Conservation (phyloP, 2,797 vertebrate species). For the Sciurus vulgaris region DNA sequence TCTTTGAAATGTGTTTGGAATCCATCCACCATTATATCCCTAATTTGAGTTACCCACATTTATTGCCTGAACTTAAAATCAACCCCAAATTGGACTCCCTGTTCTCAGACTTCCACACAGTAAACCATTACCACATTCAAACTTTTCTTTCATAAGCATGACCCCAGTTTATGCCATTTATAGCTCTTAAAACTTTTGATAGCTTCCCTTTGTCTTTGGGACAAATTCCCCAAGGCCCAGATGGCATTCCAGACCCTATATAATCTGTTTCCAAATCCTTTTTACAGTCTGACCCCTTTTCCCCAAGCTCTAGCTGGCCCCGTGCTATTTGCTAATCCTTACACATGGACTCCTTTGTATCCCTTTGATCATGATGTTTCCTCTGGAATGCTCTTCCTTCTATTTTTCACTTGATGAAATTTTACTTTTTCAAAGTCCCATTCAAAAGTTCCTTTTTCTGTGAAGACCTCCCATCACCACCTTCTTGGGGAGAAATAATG, state of each 20-base stretch:
- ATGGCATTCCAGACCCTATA: background rate
- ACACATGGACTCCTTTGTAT: background rate
- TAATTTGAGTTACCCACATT: constrained; percentile 25
- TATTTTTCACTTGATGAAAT: constrained; percentile 1
- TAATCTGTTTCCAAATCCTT: background rate
- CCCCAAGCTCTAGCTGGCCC: background rate
- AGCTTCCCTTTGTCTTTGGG: background rate
- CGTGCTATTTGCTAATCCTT: background rate
- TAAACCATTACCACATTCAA: constrained; percentile 20
- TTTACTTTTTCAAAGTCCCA: constrained; percentile 20
- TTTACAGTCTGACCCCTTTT: background rate
- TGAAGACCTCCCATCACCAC: background rate
- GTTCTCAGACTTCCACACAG: background rate
- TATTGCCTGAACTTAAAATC: background rate
- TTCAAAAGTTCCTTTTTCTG: constrained; percentile 1
- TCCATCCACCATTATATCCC: background rate
- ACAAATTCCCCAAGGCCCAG: background rate
- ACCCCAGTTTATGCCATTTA: background rate
- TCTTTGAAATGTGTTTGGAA: background rate
- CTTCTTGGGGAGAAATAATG: background rate
- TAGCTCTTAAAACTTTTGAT: background rate
- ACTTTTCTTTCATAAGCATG: constrained; percentile 22
- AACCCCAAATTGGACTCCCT: background rate
- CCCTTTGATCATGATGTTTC: background rate
- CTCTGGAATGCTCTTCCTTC: background rate